Conservation (phyloP, 2,888 invertebrate species). For the Melanotus villosus region DNA sequence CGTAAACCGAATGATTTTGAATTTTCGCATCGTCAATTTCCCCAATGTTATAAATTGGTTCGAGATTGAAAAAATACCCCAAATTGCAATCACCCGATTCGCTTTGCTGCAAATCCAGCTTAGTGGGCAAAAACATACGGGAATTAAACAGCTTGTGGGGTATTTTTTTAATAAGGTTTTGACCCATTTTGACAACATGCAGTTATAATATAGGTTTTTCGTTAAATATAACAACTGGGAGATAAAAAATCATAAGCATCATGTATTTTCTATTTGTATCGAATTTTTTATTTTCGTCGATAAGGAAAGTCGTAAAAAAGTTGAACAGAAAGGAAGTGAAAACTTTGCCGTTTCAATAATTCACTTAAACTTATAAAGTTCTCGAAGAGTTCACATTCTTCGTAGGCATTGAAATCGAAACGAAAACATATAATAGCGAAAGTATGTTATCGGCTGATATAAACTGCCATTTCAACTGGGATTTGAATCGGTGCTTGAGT, state of each 20-base stretch:
- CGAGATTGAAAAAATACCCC: slow-evolving; percentile 22
- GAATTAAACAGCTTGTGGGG: neutral
- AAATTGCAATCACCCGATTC: slow-evolving; percentile 3
- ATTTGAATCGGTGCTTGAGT: slow-evolving; percentile 55
- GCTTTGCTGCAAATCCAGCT: slow-evolving; percentile 20
- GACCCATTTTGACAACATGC: too few species aligned
- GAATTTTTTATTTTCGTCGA: neutral
- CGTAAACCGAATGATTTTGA: slow-evolving; percentile 6
- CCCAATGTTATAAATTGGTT: slow-evolving; percentile 24
- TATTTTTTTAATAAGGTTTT: neutral
- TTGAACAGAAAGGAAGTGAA: neutral
- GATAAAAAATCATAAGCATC: too few species aligned
- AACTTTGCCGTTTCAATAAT: slow-evolving; percentile 33
- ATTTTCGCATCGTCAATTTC: slow-evolving; percentile 26
- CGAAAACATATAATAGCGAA: slow-evolving; percentile 53
- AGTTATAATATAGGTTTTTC: too few species aligned
- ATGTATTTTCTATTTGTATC: neutral
- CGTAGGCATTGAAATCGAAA: slow-evolving; percentile 52
- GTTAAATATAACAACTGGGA: too few species aligned
- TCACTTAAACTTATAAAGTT: slow-evolving; percentile 45
- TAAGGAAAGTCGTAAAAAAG: slow-evolving; percentile 3
- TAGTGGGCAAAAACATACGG: neutral
- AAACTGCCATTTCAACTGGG: slow-evolving; percentile 54
- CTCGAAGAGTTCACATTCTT: slow-evolving; percentile 46
- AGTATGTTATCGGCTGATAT: slow-evolving; percentile 54